These are phyloP conservation scores for Drosophila demipolita DNA, from an alignment of 2,888 invertebrate genomes.

Conservation along the genomic window DNA sequence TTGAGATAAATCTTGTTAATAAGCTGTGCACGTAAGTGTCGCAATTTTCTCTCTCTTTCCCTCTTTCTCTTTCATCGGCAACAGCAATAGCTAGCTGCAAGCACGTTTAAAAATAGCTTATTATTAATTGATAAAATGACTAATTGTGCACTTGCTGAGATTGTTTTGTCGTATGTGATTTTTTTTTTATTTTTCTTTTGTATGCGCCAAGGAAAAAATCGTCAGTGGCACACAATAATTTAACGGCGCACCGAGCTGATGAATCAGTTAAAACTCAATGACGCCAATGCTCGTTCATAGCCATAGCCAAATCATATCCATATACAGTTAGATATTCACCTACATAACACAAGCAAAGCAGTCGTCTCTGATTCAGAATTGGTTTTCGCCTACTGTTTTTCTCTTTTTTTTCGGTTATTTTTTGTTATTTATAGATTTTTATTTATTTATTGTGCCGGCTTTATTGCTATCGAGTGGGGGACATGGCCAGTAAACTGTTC, in stretches of 20 bases:
- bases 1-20: constrained; percentile 56
- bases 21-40: constrained; percentile 6
- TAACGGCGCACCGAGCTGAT: constrained; percentile 48
- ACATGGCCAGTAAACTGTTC: constrained; percentile 2
- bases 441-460: constrained; percentile 1
- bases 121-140: constrained; percentile 75
- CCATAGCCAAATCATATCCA: constrained; percentile 9
- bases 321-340: constrained; percentile 29
- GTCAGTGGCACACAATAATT: constrained; percentile 47
- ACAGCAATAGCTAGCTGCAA: constrained; percentile 12
- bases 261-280: constrained; percentile 52
- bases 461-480: constrained; percentile 15
- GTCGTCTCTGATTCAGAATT: constrained; percentile 25
- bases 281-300: constrained; percentile 40
- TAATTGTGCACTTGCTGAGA: constrained; percentile 63
- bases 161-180: constrained; percentile 44
- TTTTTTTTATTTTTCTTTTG: constrained; percentile 29
- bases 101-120: constrained; percentile 70
- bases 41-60: neutral
- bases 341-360: constrained; percentile 5
- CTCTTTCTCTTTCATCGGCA: constrained; percentile 42
- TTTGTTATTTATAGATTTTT: neutral
- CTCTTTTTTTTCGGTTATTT: neutral
- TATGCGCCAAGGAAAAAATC: constrained; percentile 46
- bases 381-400: neutral